Percentiles rank a stretch among this genome's conserved stretches.
phyloP scores from a whole-genome alignment of 2,797 vertebrate species.

The Apogon hyalosoma region DNA sequence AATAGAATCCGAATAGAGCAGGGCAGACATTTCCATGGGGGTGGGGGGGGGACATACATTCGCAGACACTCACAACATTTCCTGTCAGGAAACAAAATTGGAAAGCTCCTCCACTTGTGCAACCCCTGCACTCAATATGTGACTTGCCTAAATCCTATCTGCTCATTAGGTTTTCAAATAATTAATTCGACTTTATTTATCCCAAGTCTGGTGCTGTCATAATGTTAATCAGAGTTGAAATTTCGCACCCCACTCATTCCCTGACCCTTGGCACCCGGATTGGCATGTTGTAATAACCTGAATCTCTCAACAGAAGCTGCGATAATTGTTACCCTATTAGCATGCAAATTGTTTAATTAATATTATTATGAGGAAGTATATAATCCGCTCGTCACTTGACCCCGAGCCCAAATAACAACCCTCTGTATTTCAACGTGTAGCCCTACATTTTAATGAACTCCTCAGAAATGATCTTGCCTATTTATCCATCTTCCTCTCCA shows the following conservation, averaged over 20 bases:
- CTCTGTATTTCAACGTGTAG: constrained; percentile 91
- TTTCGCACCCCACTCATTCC: constrained; percentile 96
- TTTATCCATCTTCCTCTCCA: constrained; percentile 80
- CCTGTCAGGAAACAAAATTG: constrained; percentile 37
- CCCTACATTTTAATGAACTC: constrained; percentile 90
- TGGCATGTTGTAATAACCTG: constrained; percentile 99
- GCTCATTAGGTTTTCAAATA: constrained; percentile 91
- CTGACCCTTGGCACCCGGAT: constrained; percentile 98
- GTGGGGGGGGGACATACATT: too few species aligned
- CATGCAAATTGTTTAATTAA: constrained; percentile 99
- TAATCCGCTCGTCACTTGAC: constrained; percentile 99
- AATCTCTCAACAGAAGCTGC: constrained; percentile 99
- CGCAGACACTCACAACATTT: constrained; percentile 18
- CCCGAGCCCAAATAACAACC: constrained; percentile 93
- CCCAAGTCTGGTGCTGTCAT: constrained; percentile 98
- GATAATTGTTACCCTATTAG: constrained; percentile 99
- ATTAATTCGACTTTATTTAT: constrained; percentile 99
- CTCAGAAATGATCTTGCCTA: constrained; percentile 88
- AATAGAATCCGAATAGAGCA: neutral
- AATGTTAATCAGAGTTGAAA: constrained; percentile 99
- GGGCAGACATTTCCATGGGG: neutral
- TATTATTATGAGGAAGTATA: constrained; percentile 99
- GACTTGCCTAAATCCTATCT: constrained; percentile 82
- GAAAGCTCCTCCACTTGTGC: constrained; percentile 52
- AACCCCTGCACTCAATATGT: constrained; percentile 52